Evolutionary conservation across 2,797 vertebrate species (phyloP).

Genomic region (Diglossa cyanea): DNA sequence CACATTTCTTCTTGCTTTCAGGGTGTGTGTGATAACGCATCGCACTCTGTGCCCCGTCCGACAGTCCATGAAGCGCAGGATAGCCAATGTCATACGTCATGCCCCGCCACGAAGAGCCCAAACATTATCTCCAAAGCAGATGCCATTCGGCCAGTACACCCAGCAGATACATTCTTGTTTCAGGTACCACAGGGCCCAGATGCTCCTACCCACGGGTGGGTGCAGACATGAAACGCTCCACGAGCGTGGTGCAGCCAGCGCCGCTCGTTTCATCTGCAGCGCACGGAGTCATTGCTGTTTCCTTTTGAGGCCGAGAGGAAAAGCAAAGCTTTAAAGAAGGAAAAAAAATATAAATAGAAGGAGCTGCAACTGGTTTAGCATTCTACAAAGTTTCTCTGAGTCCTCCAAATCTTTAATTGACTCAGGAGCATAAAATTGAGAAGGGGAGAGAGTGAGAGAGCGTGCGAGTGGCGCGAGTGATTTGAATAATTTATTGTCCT

Average conservation of each 20-base stretch:
- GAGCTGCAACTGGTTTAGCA: slow-evolving; percentile 40
- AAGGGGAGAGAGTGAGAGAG: slow-evolving; percentile 34
- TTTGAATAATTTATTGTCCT: slow-evolving; percentile 74
- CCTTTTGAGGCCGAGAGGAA: slow-evolving; percentile 12
- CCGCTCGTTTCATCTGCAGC: neutral
- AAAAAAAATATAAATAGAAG: neutral
- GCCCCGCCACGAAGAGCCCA: no score
- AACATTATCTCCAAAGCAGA: no score
- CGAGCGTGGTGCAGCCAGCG: rapidly evolving
- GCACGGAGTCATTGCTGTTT: neutral
- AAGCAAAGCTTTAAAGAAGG: slow-evolving; percentile 5
- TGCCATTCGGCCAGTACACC: no score
- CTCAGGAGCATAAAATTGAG: slow-evolving; percentile 64
- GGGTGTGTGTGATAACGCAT: no score
- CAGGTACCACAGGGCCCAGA: no score
- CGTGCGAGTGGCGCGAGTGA: neutral
- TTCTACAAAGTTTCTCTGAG: slow-evolving; percentile 43
- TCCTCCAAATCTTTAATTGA: slow-evolving; percentile 68
- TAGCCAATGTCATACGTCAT: no score
- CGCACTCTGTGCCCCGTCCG: no score
- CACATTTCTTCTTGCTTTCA: no score
- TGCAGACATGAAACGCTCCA: neutral
- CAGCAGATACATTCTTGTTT: no score
- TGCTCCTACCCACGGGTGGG: neutral
- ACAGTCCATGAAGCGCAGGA: no score